phyloP scores from a whole-genome alignment of 2,113 vertebrate species.

The Lipotes vexillifer region DNA sequence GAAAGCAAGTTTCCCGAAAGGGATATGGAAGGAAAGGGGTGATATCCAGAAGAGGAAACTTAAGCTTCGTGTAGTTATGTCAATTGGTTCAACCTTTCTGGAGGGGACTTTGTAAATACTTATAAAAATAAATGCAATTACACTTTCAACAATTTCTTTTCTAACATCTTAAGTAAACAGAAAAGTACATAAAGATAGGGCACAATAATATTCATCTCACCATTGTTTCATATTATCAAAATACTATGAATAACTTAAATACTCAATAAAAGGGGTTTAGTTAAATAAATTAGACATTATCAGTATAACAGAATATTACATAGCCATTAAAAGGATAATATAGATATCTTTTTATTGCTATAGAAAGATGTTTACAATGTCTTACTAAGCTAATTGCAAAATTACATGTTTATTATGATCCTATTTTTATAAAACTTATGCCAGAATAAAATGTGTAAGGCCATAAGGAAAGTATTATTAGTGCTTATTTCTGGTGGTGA shows the following conservation, averaged over 20 bases:
- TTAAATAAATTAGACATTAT: background rate
- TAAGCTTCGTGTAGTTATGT: background rate
- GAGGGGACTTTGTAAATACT: background rate
- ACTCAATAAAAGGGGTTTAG: background rate
- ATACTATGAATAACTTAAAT: slow-evolving; percentile 23
- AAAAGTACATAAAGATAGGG: background rate
- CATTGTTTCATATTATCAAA: slow-evolving; percentile 17
- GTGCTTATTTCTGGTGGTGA: background rate
- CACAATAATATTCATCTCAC: background rate
- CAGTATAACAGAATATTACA: background rate
- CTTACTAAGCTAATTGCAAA: slow-evolving; percentile 28
- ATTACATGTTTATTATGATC: background rate
- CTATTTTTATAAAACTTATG: slow-evolving; percentile 18
- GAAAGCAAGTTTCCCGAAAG: slow-evolving; percentile 20
- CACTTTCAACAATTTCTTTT: background rate
- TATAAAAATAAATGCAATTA: background rate
- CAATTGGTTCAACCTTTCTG: background rate
- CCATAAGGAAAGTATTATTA: slow-evolving; percentile 11
- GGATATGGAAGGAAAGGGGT: background rate
- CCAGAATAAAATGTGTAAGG: slow-evolving; percentile 32
- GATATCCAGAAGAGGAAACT: background rate
- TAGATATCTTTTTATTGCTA: background rate
- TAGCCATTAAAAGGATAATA: slow-evolving; percentile 11
- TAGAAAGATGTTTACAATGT: background rate
- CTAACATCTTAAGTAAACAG: slow-evolving; percentile 28